Conservation (phyloP, 2,113 vertebrate genomes). For the Dryoscopus gambensis region DNA sequence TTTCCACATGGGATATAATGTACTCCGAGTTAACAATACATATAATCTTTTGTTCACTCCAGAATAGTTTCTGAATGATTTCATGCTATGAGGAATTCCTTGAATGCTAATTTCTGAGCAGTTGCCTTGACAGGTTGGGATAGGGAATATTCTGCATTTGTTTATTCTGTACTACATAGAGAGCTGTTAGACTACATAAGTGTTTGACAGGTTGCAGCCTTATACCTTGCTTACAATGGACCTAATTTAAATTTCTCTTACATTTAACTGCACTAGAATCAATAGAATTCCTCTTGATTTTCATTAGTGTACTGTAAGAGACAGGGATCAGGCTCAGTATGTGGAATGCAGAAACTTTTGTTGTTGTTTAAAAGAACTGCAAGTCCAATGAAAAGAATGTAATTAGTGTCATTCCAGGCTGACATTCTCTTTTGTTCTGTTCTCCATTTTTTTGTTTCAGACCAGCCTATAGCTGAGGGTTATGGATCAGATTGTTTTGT, state of each 20-base stretch:
- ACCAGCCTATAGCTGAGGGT: not conserved
- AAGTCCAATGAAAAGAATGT: conserved; percentile 12
- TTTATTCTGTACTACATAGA: not conserved
- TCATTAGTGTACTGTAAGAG: not conserved
- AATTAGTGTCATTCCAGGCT: conserved; percentile 9
- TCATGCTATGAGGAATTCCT: not conserved
- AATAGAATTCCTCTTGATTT: conserved; percentile 25
- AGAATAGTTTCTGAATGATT: not conserved
- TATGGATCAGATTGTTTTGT: not conserved
- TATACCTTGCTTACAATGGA: not conserved
- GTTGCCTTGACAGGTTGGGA: not conserved
- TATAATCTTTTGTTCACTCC: not conserved
- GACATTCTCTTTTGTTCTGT: not conserved
- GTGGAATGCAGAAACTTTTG: not conserved
- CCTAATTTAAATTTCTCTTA: conserved; percentile 31
- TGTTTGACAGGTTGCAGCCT: not conserved
- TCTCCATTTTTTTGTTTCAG: not conserved
- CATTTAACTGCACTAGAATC: not conserved
- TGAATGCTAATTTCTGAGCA: not conserved
- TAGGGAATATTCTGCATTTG: not conserved
- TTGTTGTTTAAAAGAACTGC: not conserved
- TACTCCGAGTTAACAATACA: not conserved
- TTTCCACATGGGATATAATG: not conserved
- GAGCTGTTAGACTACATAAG: not conserved
- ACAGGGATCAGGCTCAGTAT: not conserved